Percentiles rank a stretch among this genome's conserved stretches.
These are phyloP conservation scores for Drosophila nasuta DNA, from an alignment of 1,140 invertebrate genomes.

Conservation along the genomic window DNA sequence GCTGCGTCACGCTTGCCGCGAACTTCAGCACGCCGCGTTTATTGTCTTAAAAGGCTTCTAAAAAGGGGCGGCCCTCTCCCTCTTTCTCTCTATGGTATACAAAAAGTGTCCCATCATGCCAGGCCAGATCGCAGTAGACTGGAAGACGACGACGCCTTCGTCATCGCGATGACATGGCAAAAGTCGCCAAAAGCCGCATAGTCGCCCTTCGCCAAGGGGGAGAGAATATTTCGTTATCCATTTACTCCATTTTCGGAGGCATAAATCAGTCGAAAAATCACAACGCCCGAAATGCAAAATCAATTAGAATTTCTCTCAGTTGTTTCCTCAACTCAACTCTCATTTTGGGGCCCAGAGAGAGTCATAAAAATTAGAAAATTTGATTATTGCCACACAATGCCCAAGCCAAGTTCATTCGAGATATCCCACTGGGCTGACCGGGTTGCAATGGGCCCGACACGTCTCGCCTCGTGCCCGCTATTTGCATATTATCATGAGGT, in stretches of 20 bases:
- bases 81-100: constrained; percentile 41
- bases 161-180: constrained; percentile 68
- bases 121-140: constrained; percentile 70
- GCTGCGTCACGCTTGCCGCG: constrained; percentile 72
- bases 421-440: constrained; percentile 30
- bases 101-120: constrained; percentile 72
- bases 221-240: constrained; percentile 17
- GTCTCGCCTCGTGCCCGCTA: constrained; percentile 31
- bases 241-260: constrained; percentile 8
- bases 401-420: background rate
- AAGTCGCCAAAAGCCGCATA: constrained; percentile 6
- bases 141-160: constrained; percentile 68
- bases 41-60: constrained; percentile 68
- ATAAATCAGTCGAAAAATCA: constrained; percentile 53
- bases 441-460: constrained; percentile 5
- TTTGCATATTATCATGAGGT: constrained; percentile 77
- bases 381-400: constrained; percentile 75
- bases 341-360: constrained; percentile 56
- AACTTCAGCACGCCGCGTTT: constrained; percentile 68
- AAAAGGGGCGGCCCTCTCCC: constrained; percentile 43
- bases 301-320: constrained; percentile 68
- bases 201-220: background rate
- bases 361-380: constrained; percentile 84
- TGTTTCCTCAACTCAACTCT: background rate
- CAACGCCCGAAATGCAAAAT: constrained; percentile 61